A percentile compares a stretch with the other conserved stretches of the same genome.
These are phyloP conservation scores for Gadus macrocephalus DNA, from an alignment of 2,113 vertebrate species.

Conservation along the genomic window DNA sequence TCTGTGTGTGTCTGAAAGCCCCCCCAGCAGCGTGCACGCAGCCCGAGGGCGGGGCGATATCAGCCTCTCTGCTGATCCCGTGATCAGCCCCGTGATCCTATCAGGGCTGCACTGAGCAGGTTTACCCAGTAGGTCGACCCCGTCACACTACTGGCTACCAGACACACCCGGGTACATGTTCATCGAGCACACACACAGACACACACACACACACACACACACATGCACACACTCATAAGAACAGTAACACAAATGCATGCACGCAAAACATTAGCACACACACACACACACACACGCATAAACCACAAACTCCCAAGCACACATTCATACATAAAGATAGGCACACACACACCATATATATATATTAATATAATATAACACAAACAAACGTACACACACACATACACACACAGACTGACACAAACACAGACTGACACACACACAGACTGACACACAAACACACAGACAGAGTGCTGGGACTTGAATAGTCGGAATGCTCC, in stretches of 20 bases:
- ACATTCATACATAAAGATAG: too few species aligned
- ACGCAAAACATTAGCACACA: slow-evolving; percentile 3
- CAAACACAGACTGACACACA: too few species aligned
- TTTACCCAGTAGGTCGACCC: slow-evolving; percentile 17
- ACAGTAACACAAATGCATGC: slow-evolving; percentile 13
- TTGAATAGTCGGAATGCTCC: too few species aligned
- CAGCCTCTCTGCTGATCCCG: slow-evolving; percentile 63
- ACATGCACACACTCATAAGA: background rate
- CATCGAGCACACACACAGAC: background rate
- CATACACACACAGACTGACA: too few species aligned
- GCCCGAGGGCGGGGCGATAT: slow-evolving; percentile 61
- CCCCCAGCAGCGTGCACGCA: slow-evolving; percentile 37
- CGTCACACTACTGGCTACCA: slow-evolving; percentile 18
- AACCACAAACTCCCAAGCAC: too few species aligned
- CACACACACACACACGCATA: slow-evolving; percentile 7
- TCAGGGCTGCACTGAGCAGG: slow-evolving; percentile 57
- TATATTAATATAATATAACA: too few species aligned
- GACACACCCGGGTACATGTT: slow-evolving; percentile 6
- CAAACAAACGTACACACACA: too few species aligned
- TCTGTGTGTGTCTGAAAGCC: background rate
- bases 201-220: background rate
- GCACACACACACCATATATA: too few species aligned
- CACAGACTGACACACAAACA: too few species aligned
- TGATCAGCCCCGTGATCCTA: slow-evolving; percentile 67
- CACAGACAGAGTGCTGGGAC: too few species aligned